Evolutionary conservation across 2,113 vertebrate genomes (phyloP).

Genomic region (Nyctibius bracteatus): DNA sequence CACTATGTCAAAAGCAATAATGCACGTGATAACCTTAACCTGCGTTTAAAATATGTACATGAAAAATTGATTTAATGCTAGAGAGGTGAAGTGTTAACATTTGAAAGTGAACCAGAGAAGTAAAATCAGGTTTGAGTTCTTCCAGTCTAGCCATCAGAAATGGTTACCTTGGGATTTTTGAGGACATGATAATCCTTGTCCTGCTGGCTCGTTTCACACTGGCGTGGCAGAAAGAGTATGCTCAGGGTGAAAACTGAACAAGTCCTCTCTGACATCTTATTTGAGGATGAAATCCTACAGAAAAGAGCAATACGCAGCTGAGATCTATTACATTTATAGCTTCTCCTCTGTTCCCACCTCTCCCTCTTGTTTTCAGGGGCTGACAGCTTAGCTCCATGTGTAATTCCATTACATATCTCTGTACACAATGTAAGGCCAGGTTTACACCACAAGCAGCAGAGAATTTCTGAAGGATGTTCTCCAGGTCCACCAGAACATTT

Average conservation of each 20-base stretch:
- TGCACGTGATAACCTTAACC: not conserved
- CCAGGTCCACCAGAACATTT: not conserved
- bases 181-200: not conserved
- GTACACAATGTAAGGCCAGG: not conserved
- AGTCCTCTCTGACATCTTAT: not conserved
- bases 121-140: not conserved
- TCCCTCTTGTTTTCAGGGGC: not conserved
- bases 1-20: not conserved
- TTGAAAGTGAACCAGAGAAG: not conserved
- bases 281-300: not conserved
- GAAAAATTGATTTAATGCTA: not conserved
- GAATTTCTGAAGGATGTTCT: not conserved
- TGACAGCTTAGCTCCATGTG: not conserved
- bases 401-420: not conserved
- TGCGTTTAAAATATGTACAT: not conserved
- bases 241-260: not conserved
- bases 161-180: not conserved
- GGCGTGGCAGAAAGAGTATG: not conserved
- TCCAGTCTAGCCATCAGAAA: not conserved
- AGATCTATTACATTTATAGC: not conserved
- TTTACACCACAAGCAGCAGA: not conserved
- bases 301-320: not conserved
- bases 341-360: not conserved
- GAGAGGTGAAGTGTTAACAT: not conserved
- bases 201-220: not conserved